Percentiles rank a stretch among this genome's conserved stretches.
These are phyloP conservation scores for Aphodius granarius DNA, from an alignment of 2,888 invertebrate genomes.

Conservation along the genomic window DNA sequence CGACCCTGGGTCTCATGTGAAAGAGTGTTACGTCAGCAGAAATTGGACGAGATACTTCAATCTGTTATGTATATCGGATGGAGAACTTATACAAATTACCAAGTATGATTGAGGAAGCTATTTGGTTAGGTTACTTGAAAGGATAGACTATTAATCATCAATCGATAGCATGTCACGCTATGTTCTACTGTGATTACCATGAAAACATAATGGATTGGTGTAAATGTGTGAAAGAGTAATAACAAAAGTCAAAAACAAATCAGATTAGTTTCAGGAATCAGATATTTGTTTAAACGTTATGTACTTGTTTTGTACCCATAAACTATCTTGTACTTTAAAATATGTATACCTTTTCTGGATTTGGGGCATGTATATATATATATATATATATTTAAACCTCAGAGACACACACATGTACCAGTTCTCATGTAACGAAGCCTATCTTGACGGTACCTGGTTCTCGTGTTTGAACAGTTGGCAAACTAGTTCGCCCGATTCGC, in stretches of 20 bases:
- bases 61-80: not conserved
- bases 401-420: not conserved
- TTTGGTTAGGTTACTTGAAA: not conserved
- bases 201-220: not conserved
- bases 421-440: not conserved
- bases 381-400: not conserved
- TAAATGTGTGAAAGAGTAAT: not conserved
- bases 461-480: not conserved
- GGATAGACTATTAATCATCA: not conserved
- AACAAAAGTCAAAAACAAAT: not conserved
- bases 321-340: too few relatives aligned
- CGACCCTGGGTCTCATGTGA: not conserved
- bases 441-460: not conserved
- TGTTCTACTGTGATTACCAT: not conserved
- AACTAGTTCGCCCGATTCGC: not conserved
- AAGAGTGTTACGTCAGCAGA: not conserved
- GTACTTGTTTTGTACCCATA: too few relatives aligned
- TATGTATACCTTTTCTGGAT: not conserved
- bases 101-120: not conserved
- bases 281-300: too few relatives aligned
- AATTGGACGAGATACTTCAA: not conserved
- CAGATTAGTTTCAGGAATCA: too few relatives aligned
- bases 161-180: not conserved
- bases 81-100: not conserved
- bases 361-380: not conserved